phyloP scores from a whole-genome alignment of 2,113 vertebrate species.

The Okapia johnstoni region DNA sequence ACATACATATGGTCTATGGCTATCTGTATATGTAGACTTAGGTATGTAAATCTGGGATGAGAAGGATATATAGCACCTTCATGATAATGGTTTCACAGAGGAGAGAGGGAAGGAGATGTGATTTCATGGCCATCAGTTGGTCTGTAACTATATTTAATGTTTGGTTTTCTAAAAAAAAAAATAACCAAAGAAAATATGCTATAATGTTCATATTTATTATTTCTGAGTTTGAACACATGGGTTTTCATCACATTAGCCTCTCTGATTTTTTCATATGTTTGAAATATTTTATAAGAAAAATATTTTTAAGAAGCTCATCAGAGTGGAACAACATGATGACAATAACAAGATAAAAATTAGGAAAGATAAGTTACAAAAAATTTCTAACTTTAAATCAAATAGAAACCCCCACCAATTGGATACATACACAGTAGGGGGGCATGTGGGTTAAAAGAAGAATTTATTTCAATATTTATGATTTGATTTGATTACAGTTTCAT shows the following conservation, averaged over 20 bases:
- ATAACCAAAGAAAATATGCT: neutral
- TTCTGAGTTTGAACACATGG: slow-evolving; percentile 18
- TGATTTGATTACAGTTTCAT: slow-evolving; percentile 34
- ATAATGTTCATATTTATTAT: slow-evolving; percentile 53
- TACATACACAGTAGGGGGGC: neutral
- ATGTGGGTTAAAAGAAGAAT: slow-evolving; percentile 21
- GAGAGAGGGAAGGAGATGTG: neutral
- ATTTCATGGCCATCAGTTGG: neutral
- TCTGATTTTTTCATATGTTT: slow-evolving; percentile 50
- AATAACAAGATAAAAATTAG: slow-evolving; percentile 48
- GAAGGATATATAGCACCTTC: neutral
- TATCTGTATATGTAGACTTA: neutral
- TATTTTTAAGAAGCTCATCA: slow-evolving; percentile 43
- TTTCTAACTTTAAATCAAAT: neutral
- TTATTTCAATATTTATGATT: slow-evolving; percentile 40
- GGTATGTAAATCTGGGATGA: neutral
- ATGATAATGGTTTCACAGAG: neutral
- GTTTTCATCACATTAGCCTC: slow-evolving; percentile 25
- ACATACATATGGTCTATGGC: neutral
- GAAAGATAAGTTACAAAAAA: neutral
- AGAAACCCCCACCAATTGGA: neutral
- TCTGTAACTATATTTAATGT: neutral
- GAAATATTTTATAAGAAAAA: slow-evolving; percentile 50
- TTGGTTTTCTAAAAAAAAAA: slow-evolving; percentile 37
- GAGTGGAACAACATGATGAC: slow-evolving; percentile 39